Percentiles rank a stretch among this genome's conserved stretches.
Evolutionary conservation across 1,140 invertebrate genomes (phyloP).

Genomic region (Drosophila lowei): DNA sequence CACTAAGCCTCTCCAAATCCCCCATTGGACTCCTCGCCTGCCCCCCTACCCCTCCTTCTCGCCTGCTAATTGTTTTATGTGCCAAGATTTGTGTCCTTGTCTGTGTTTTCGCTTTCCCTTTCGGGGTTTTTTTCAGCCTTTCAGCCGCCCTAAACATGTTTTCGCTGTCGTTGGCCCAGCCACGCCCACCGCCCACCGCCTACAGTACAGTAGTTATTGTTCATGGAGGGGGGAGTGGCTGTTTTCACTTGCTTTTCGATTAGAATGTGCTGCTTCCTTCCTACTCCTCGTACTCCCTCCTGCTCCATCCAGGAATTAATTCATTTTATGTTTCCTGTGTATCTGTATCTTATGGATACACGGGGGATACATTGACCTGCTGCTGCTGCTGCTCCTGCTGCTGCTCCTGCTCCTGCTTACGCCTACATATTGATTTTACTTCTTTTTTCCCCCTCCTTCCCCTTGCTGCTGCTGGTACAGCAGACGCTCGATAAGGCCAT

Average conservation of each 20-base stretch:
- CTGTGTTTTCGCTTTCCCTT: conserved; percentile 35
- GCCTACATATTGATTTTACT: conserved; percentile 78
- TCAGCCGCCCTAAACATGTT: conserved; percentile 71
- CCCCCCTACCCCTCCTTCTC: not conserved
- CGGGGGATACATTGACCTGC: conserved; percentile 1
- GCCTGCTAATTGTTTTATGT: conserved; percentile 78
- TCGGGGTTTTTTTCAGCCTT: conserved; percentile 16
- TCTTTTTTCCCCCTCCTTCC: conserved; percentile 41
- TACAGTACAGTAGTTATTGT: conserved; percentile 60
- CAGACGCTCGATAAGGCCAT: not conserved
- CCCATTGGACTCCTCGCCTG: not conserved
- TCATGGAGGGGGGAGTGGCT: conserved; percentile 16
- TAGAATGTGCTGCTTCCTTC: conserved; percentile 51
- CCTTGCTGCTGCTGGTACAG: conserved; percentile 51
- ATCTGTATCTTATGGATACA: conserved; percentile 53
- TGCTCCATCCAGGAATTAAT: conserved; percentile 73
- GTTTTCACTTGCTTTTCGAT: conserved; percentile 81
- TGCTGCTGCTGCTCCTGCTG: conserved; percentile 10
- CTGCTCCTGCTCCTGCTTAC: conserved; percentile 69
- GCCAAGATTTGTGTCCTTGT: conserved; percentile 79
- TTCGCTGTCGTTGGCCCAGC: conserved; percentile 29
- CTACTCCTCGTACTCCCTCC: conserved; percentile 43
- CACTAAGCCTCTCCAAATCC: conserved; percentile 25
- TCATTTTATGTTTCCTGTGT: conserved; percentile 79
- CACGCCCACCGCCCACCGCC: conserved; percentile 51